Evolutionary conservation across 1,140 invertebrate species (phyloP), one percentile per base, ranked within the genome.

Genomic region (Diorhabda elongata): DNA sequence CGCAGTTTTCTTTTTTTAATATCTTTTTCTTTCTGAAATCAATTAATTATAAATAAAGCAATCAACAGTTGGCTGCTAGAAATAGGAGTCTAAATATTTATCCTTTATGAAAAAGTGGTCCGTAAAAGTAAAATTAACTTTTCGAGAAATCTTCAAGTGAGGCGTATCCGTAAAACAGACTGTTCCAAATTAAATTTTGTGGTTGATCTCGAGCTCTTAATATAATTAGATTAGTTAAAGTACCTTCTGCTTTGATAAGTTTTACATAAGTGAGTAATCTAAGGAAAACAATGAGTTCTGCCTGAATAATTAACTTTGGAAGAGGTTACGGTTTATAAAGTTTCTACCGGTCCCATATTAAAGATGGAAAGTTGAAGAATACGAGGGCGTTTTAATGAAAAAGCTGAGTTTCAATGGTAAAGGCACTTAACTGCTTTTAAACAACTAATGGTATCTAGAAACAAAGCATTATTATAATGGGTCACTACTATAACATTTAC

Each of bases 181-280:
- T 5, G 57, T 26, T 26, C 26, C 26, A 58, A 70, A 70, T 70
- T 66, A 61, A 70, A 70, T 70, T 70, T 67, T 70, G 58, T 63
- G 69, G 63, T 52, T 70, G 65, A 70, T 70, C 69, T 59, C 60
- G 64, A 45, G 45, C 62, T 66, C 56, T 44, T 11, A 70, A 60
- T 66, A 66, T 70, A 70, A 70, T 70, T 70, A 67, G 69, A 70
- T 70, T 70, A 70, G 61, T 52, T 70, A 61, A 70, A 70, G 69
- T 70, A 70, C 69, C 61, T 70, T 70, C 69, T 66, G 69, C 69
- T 70, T 70, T 70, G 69, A 70, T 70, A 70, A 70, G 69, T 70
- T 70, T 44, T 64, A 67, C 64, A 70, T 70, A 70, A 70, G 69
- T 66, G 69, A 70, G 69, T 45, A 63, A 45, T 65, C 68, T 66